Evolutionary conservation across 2,888 invertebrate species (phyloP), one percentile per base, ranked within the genome.

Genomic region (Hypselothyrea guttata): DNA sequence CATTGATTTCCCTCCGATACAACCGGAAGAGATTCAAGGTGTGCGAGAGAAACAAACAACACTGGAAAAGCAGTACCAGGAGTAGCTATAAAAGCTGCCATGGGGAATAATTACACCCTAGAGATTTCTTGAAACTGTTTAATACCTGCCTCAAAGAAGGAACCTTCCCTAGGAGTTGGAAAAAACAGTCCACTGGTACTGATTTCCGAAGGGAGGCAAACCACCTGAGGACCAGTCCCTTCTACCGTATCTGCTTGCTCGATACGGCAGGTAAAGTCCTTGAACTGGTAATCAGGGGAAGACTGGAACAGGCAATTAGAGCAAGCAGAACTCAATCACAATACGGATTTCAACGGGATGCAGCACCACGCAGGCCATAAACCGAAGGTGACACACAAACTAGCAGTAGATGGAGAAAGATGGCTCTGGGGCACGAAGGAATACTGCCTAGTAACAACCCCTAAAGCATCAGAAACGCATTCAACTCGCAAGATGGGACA

Each of bases 351-450:
- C n/a, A n/a, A 35, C 12, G 35, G 35, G 13, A 12, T 8, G 35
- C 35, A 8, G 13, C 7, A 35, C 35, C 12, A 35, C 12, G 8
- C 15, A 35, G 13, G 35, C 15, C 8, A 35, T 35, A 5, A 35
- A 12, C 15, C 35, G 5, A 12, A 15, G 7, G 8, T 8, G 34
- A 12, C 13, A 22, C 22, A 22, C 22, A 22, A 22, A 22, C 8
- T 8, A 13, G 8, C 12, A 5, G 34, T 13, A 12, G 13, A 12
- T 7, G 34, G 13, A 13, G 34, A 22, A 27, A 11, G 41, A 2
- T 41, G 41, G 41, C 11, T 9, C 4, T 22, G 41, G 22, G 41
- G 41, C 3, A 27, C 11, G 2, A 41, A 41, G 13, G 27, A 41
- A 12, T 41, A 41, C 28, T 41, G 41, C 41, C 38, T 38, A 8